Percentiles rank a stretch among this genome's conserved stretches.
Conservation (phyloP, 2,797 vertebrate genomes). For the Chaetodon trifasciatus region DNA sequence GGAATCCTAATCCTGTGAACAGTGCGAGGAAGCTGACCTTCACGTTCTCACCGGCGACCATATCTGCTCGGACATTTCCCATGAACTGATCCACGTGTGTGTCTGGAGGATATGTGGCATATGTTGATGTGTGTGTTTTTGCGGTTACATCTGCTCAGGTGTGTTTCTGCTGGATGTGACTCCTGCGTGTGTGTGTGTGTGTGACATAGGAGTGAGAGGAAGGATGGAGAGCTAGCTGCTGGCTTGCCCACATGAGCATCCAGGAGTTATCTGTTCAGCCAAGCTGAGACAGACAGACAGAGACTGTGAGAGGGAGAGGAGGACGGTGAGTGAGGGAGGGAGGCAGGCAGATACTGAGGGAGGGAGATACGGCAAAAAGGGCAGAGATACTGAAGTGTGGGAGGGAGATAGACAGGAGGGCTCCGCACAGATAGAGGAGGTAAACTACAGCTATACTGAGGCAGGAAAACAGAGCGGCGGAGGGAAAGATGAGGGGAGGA, state of each 20-base stretch:
- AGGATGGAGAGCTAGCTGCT: conserved; percentile 39
- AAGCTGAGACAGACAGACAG: conserved; percentile 66
- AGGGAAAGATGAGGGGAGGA: conserved; percentile 5
- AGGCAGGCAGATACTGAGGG: conserved; percentile 53
- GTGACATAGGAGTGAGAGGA: conserved; percentile 24
- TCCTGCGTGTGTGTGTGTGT: neutral
- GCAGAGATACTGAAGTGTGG: conserved; percentile 64
- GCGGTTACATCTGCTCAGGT: conserved; percentile 35
- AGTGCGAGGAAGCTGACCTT: conserved; percentile 50
- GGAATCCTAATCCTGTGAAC: conserved; percentile 53
- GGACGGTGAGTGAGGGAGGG: conserved; percentile 57
- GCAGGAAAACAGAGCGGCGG: conserved; percentile 21
- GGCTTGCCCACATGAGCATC: conserved; percentile 56
- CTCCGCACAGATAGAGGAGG: conserved; percentile 56
- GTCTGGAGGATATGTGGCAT: neutral
- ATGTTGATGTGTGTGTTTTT: conserved; percentile 14
- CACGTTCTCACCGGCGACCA: conserved; percentile 47
- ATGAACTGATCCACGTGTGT: neutral
- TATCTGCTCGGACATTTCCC: conserved; percentile 58
- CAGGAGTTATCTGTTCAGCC: conserved; percentile 77
- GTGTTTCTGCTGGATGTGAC: conserved; percentile 10
- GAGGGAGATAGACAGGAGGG: conserved; percentile 61
- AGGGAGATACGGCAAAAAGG: conserved; percentile 58
- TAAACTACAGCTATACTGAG: conserved; percentile 56
- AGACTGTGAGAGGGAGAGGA: conserved; percentile 39